Base-by-base conservation (phyloP, 2,797 vertebrate genomes). In the Molossus molossus region DNA sequence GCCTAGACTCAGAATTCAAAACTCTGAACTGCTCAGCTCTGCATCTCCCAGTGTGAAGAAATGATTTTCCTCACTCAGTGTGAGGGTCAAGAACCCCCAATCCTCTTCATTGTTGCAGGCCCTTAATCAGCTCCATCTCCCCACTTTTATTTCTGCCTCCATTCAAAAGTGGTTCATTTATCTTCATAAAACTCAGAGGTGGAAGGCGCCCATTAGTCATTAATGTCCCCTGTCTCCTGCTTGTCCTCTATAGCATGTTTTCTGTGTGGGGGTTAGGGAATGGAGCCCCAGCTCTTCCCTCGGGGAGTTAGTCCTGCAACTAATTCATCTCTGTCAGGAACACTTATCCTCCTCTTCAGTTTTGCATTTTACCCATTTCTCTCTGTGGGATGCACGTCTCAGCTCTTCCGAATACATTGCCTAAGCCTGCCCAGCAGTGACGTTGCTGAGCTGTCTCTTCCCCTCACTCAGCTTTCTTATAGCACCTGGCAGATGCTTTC, bases 181-280 rank as follows among this genome's bases (percentile, higher is more conserved):
- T 94, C 90, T 92, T 97, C 94, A 89, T 94, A 76, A 76, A 94
- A 86, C 81, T 88, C 27, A 75, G 72, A 92, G 58, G 40, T n/a
- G 25, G 40, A 77, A 96, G 92, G 58, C 1, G 40, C 48, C 64
- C 40, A 81, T 77, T 83, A 80, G 79, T 96, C 92, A 58, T 33
- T 48, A 11, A 80, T 14, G 13, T 9, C 4, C 15, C 11, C 40
- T 9, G 13, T 72, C 64, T 80, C 29, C 40, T 3, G 2, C 57
- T 70, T 81, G 9, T 79, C 72, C 77, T 90, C 70, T 88, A 17
- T 18, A 37, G 27, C 48, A 18, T 40, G n/a, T 85, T 93, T 60
- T 92, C 87, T 91, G 50, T 81, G 89, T 40, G 9, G 48, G 69
- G 75, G 62, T 60, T 64, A 55, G 53, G 23, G 55, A 87, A 57